Conservation (phyloP, 2,888 invertebrate genomes). For the Adineta ricciae region DNA sequence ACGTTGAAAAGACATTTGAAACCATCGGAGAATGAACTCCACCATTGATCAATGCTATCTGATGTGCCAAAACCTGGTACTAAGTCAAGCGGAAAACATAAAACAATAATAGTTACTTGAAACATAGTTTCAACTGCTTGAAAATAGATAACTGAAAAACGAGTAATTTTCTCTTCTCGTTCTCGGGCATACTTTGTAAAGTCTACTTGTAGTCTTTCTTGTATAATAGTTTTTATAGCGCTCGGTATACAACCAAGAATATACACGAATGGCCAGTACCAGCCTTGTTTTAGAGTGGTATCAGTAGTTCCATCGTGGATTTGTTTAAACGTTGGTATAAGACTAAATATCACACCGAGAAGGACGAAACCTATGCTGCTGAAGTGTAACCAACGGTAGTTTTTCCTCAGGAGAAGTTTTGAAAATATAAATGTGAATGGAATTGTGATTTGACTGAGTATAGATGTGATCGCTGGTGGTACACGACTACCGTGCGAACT, state of each 20-base stretch:
- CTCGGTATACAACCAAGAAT: background rate
- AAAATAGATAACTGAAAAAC: background rate
- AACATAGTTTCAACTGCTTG: background rate
- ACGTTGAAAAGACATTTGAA: background rate
- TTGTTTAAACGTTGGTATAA: background rate
- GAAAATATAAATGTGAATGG: background rate
- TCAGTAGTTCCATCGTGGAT: background rate
- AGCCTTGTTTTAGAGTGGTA: background rate
- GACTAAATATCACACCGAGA: background rate
- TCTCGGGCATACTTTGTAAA: background rate
- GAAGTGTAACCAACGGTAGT: background rate
- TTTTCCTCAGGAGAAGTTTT: background rate
- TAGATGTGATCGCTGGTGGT: background rate
- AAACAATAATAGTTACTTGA: background rate
- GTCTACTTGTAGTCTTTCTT: background rate
- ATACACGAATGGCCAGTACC: background rate
- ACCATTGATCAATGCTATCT: background rate
- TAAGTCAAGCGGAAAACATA: background rate
- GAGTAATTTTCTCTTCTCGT: background rate
- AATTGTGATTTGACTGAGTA: background rate
- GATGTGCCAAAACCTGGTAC: background rate
- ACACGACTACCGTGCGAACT: background rate
- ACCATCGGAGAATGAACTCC: background rate
- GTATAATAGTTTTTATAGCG: background rate
- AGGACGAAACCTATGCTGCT: background rate